Base-by-base conservation (phyloP, 2,888 invertebrate genomes). In the Griposia aprilina region DNA sequence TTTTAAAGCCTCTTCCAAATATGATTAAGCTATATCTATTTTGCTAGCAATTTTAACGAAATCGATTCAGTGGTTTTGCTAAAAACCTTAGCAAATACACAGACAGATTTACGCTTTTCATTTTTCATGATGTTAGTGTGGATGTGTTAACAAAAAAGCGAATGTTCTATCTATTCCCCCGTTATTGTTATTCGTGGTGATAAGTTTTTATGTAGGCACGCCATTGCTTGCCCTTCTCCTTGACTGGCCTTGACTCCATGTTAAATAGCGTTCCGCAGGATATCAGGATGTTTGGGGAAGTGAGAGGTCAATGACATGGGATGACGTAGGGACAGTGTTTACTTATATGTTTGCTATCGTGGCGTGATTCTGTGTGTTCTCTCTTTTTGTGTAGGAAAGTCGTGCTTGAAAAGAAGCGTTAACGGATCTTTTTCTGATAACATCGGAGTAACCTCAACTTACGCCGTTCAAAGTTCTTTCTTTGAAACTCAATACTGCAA, bases 161-260 rank as follows among this genome's bases (percentile, higher is more conserved):
- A 78, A 87, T 76, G 41, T 50, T 30, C 76, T 62, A 76, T 83
- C 82, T 85, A 74, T 83, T 71, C 52, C 30, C 45, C 36, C 83
- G 83, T 84, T 83, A 89, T 86, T 78, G 83, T 89, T 88, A 86
- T 85, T 79, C 73, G 67, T 71, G 71, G 90, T 87, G 89, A 90
- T 91, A 89, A 90, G 87, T 87, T 90, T 88, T 91, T 90, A 90
- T 89, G 89, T 87, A 73, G 84, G 83, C 81, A 82, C 79, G 86
- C 79, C 83, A 82, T 77, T 76, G 84, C 70, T 75, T 72, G 83
- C 76, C 90, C 90, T 90, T 90, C 87, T 86, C 90, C 89, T 90
- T 89, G 86, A 79, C 83, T 88, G 90, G 80, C 91, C 91, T 91
- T 91, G 88, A 87, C 87, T 85, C 67, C 62, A 73, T 80, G 86